Conservation (phyloP, 2,797 vertebrate species). For the Mormyrops boulengeri region DNA sequence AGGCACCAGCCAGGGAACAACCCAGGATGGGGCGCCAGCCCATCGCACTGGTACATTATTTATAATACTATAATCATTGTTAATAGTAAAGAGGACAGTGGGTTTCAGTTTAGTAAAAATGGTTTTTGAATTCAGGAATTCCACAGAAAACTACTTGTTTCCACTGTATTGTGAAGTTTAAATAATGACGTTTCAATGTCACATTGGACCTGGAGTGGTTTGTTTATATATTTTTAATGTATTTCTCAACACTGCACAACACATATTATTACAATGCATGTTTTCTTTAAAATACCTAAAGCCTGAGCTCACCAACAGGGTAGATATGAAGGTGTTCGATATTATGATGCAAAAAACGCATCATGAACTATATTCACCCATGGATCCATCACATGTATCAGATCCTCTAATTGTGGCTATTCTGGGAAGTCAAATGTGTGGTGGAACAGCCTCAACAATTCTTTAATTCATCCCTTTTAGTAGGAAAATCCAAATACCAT, state of each 20-base stretch:
- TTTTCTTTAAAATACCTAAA: neutral
- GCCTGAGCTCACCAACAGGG: neutral
- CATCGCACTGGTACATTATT: neutral
- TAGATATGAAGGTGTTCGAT: neutral
- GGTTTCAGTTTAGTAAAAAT: neutral
- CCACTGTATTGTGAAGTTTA: neutral
- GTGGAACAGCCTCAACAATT: neutral
- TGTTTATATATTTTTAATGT: neutral
- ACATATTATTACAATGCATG: neutral
- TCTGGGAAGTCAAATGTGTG: neutral
- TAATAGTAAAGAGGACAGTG: neutral
- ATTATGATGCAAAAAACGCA: neutral
- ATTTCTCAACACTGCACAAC: neutral
- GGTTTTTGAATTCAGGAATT: neutral
- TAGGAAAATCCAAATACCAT: neutral
- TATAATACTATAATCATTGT: neutral
- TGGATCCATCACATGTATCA: no score
- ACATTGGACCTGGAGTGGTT: neutral
- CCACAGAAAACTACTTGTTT: neutral
- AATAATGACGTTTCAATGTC: neutral
- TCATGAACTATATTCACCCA: no score
- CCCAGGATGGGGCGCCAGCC: neutral
- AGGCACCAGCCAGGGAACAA: neutral
- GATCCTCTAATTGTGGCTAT: neutral
- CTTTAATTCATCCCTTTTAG: neutral